Percentiles rank a stretch among this genome's conserved stretches.
phyloP scores from a whole-genome alignment of 2,797 vertebrate genomes.

The Falco cherrug region DNA sequence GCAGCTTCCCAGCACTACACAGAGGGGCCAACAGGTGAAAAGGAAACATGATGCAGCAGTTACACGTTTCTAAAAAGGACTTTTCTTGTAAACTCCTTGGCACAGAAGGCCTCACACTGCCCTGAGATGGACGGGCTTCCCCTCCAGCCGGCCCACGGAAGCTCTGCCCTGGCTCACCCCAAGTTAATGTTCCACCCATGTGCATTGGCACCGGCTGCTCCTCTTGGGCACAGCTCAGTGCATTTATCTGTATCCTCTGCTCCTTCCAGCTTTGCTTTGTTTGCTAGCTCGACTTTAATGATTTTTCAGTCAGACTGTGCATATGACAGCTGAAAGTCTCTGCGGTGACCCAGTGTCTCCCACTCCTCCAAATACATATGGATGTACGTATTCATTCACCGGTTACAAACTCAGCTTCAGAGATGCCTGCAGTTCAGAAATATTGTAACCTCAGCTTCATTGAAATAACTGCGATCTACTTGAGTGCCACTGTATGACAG shows the following conservation, averaged over 20 bases:
- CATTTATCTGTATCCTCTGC: neutral
- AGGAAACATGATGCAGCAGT: neutral
- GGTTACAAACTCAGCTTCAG: neutral
- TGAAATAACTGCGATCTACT: rapidly evolving
- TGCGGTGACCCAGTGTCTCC: too few species aligned
- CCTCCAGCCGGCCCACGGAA: neutral
- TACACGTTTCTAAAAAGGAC: neutral
- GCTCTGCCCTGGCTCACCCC: neutral
- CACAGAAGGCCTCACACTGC: neutral
- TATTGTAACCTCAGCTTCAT: neutral
- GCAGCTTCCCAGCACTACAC: neutral
- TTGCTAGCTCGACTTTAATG: neutral
- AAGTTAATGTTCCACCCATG: neutral
- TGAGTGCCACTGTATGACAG: rapidly evolving
- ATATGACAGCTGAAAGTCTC: neutral
- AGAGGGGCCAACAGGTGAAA: neutral
- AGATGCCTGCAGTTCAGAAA: neutral
- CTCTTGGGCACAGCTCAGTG: neutral
- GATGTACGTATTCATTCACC: neutral
- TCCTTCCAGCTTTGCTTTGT: neutral
- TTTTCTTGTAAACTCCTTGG: neutral
- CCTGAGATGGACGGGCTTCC: neutral
- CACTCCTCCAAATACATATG: rapidly evolving
- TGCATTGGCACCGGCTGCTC: neutral
- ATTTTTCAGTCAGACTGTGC: neutral